Percentiles rank a stretch among this genome's conserved stretches.
Conservation (phyloP, 2,113 vertebrate genomes). For the Oreochromis niloticus region DNA sequence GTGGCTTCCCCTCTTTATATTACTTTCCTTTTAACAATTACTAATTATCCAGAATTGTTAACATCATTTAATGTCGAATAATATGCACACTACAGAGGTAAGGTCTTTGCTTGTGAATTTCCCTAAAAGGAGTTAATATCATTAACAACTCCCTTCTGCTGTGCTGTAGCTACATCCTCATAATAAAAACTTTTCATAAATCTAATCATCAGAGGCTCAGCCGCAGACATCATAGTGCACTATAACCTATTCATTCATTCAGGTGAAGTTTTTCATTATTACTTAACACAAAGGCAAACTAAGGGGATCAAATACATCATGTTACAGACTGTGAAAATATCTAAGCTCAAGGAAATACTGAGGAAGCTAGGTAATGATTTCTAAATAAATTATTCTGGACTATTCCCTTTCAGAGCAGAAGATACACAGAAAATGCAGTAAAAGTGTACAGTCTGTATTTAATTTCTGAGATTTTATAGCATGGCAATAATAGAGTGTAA, state of each 20-base stretch:
- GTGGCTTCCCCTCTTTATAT: not conserved
- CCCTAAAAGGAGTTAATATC: not conserved
- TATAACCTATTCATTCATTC: not conserved
- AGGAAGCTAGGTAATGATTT: not conserved
- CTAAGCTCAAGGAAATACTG: not conserved
- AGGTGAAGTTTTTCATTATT: not conserved
- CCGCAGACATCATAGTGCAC: not conserved
- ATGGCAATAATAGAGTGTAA: not conserved
- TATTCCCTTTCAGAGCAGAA: not conserved
- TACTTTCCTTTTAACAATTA: not conserved
- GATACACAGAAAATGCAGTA: not conserved
- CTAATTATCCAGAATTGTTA: not conserved
- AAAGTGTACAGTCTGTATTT: not conserved
- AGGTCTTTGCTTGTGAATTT: not conserved
- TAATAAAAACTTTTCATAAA: not conserved
- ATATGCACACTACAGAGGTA: not conserved
- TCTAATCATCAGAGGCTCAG: not conserved
- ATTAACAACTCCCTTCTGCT: not conserved
- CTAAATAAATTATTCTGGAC: not conserved
- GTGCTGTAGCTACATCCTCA: not conserved
- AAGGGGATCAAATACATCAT: not conserved
- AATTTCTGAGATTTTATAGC: not conserved
- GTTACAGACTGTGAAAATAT: not conserved
- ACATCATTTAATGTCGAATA: not conserved
- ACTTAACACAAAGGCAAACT: not conserved